These are phyloP conservation scores for Pongo abelii DNA, from an alignment of 2,113 vertebrate genomes.

Conservation along the genomic window DNA sequence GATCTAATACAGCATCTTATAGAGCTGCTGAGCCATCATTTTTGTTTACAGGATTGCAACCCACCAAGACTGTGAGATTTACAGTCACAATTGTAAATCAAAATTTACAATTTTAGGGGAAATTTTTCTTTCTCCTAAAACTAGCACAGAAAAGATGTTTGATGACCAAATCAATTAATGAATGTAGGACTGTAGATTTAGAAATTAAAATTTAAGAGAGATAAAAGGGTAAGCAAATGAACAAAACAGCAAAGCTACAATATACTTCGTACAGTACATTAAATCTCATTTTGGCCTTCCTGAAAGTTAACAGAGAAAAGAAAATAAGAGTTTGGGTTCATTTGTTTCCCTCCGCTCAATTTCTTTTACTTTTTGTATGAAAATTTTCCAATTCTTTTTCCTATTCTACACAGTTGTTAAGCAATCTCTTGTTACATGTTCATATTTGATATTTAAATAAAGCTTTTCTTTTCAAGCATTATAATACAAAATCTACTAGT, in stretches of 20 bases:
- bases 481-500: not conserved
- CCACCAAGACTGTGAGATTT: not conserved
- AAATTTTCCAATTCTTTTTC: not conserved
- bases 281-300: not conserved
- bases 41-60: not conserved
- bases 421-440: not conserved
- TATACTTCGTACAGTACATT: not conserved
- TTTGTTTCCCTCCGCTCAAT: not conserved
- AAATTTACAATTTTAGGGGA: no score
- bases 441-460: constrained; percentile 27
- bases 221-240: not conserved
- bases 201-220: not conserved
- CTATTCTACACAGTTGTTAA: not conserved
- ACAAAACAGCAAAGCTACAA: not conserved
- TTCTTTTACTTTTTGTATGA: not conserved
- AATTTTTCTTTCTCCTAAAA: not conserved
- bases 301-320: not conserved
- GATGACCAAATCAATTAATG: not conserved
- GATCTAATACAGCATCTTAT: not conserved
- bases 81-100: no score
- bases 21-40: not conserved
- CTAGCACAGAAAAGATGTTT: not conserved
- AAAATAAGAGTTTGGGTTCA: not conserved
- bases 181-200: not conserved
- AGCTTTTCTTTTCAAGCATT: not conserved